Evolutionary conservation across 2,113 vertebrate genomes (phyloP).

Genomic region (Seriola dumerili): DNA sequence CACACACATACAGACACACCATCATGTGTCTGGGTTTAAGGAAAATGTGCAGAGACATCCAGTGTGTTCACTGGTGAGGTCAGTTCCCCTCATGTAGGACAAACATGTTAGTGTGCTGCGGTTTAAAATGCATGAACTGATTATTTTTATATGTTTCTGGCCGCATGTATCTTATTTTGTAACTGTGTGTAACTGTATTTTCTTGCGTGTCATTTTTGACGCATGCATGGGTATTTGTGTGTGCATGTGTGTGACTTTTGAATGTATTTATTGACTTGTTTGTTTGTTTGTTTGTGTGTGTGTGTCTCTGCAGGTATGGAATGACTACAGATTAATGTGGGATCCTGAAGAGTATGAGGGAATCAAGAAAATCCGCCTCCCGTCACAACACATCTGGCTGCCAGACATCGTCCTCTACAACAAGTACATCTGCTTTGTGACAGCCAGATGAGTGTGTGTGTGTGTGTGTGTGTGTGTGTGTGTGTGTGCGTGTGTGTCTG

Average conservation of each 20-base stretch:
- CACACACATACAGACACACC: neutral
- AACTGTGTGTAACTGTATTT: neutral
- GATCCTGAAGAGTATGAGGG: conserved; percentile 86
- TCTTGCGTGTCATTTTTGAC: neutral
- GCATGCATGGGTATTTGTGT: neutral
- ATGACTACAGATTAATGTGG: conserved; percentile 87
- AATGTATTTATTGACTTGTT: neutral
- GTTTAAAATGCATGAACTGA: conserved; percentile 25
- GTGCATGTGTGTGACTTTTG: neutral
- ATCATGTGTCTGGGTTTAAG: conserved; percentile 3
- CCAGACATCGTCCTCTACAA: conserved; percentile 89
- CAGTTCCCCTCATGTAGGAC: neutral
- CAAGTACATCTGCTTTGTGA: conserved; percentile 73
- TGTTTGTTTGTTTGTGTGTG: neutral
- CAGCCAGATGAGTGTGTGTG: neutral
- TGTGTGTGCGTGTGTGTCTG: conserved; percentile 10
- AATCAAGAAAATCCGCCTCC: conserved; percentile 85
- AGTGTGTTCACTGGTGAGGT: conserved; percentile 13
- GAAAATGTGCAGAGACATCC: conserved; percentile 21
- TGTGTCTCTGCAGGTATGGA: conserved; percentile 79
- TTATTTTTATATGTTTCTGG: conserved; percentile 25
- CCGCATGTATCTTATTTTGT: neutral
- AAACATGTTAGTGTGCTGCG: neutral
- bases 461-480: conserved; percentile 19
- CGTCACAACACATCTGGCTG: conserved; percentile 87